Base-by-base conservation (phyloP, 1,140 invertebrate species). In the Campoletis sonorensis region DNA sequence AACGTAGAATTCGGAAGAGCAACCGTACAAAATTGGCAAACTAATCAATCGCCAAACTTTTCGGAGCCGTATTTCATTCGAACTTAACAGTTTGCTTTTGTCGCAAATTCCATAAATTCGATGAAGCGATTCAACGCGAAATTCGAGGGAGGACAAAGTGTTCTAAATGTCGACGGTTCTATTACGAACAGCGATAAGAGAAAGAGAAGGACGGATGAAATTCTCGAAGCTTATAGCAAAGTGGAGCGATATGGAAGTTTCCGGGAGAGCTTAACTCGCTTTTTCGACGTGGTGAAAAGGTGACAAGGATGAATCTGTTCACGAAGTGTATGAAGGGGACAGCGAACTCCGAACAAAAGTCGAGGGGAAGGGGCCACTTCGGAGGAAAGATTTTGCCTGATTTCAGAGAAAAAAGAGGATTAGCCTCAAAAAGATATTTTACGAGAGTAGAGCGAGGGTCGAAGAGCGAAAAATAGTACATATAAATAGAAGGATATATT, bases 71-170 rank as follows among this genome's bases (percentile, higher is more conserved):
- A 72, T 11, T n/a, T 54, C 15, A 15, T 54, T 54, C 4, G 4
- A 54, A 54, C 51, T 54, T 54, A 16, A n/a, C 51, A 2, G 30
- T 33, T 33, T 23, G 18, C 71, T 72, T 72, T 72, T 72, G 71
- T 72, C 71, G n/a, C 40, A 71, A 30, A 23, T 16, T 23, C 16
- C n/a, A 26, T 37, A 72, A 72, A n/a, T 72, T 72, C 37, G 71
- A 72, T 72, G 21, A 49, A 23, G n/a, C 27, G 71, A 72, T 72
- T 72, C 71, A 26, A 72, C 26, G 61, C 61, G 61, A 64, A 23
- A 27, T n/a, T 61, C 61, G 23, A 27, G 23, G 4, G 8, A 64
- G 61, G 3, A 64, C 16, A 8, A 18, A 18, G 51, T 54, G 5
- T 8, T n/a, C 51, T 1, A 45, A 45, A 45, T 11, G 40, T 13